Percentiles rank a stretch among this genome's conserved stretches.
These are phyloP conservation scores for Hormaphis cornu DNA, from an alignment of 1,140 invertebrate genomes.

Conservation along the genomic window DNA sequence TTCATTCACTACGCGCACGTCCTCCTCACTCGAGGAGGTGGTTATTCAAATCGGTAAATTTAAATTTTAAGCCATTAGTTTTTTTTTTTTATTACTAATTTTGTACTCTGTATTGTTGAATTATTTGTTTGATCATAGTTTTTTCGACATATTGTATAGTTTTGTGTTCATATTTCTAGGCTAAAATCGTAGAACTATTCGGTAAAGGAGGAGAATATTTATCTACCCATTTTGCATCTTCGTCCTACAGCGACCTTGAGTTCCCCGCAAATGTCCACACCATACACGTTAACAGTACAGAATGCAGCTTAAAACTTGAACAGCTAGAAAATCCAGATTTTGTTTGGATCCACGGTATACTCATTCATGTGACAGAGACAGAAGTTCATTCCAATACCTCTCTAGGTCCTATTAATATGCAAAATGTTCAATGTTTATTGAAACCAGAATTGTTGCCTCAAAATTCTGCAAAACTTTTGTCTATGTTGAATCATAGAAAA, in stretches of 20 bases:
- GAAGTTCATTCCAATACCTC: neutral
- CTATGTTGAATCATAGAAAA: neutral
- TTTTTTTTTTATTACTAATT: too few species aligned
- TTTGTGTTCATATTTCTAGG: neutral
- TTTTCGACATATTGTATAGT: neutral
- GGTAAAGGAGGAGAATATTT: conserved; percentile 7
- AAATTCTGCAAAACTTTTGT: neutral
- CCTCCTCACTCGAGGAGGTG: too few species aligned
- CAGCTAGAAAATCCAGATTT: neutral
- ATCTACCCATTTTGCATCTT: neutral
- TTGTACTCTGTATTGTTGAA: too few species aligned
- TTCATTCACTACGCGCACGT: too few species aligned
- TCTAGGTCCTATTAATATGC: conserved; percentile 2
- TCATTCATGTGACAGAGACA: neutral
- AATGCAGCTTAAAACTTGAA: neutral
- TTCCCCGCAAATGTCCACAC: neutral
- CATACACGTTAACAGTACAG: neutral
- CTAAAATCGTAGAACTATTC: conserved; percentile 1
- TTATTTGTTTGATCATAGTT: too few species aligned
- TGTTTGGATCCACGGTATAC: conserved; percentile 1
- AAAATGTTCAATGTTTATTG: conserved; percentile 1
- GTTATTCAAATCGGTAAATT: too few species aligned
- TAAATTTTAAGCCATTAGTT: too few species aligned
- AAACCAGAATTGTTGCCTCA: neutral
- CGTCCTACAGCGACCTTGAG: neutral